A percentile compares a stretch with the other conserved stretches of the same genome.
These are phyloP conservation scores for Allygus modestus DNA, from an alignment of 2,888 invertebrate species.

Conservation along the genomic window DNA sequence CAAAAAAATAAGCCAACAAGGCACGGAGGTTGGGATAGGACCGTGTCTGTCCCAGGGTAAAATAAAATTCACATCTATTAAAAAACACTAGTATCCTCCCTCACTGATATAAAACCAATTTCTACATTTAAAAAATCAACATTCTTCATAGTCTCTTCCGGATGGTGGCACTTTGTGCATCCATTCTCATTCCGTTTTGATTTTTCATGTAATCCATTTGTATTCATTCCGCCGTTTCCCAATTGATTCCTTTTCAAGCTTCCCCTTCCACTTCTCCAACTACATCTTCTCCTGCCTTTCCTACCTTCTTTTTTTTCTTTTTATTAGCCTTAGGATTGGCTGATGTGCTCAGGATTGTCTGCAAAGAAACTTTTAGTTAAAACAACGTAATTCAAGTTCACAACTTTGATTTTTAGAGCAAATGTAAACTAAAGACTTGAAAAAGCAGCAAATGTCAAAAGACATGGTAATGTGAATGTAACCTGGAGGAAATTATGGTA, in stretches of 20 bases:
- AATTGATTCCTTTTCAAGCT: conserved; percentile 51
- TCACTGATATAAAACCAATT: conserved; percentile 46
- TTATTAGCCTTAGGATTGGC: conserved; percentile 90
- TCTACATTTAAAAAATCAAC: conserved; percentile 34
- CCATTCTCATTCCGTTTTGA: conserved; percentile 44
- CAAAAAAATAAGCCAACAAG: conserved; percentile 38
- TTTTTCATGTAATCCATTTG: not conserved
- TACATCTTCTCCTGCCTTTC: conserved; percentile 66
- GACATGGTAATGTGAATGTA: no score
- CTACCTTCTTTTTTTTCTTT: conserved; percentile 93
- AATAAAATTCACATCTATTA: conserved; percentile 30
- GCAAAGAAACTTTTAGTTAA: conserved; percentile 69
- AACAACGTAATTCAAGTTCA: not conserved
- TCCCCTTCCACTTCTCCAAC: conserved; percentile 67
- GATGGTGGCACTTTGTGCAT: conserved; percentile 43
- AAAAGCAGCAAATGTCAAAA: no score
- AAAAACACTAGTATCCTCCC: conserved; percentile 31
- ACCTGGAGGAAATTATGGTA: no score
- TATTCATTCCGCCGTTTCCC: conserved; percentile 31
- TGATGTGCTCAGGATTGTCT: conserved; percentile 86
- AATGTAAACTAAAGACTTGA: no score
- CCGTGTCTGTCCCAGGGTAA: conserved; percentile 25
- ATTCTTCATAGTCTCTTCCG: conserved; percentile 15
- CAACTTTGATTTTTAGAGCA: not conserved
- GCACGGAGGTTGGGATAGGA: conserved; percentile 50